phyloP scores from a whole-genome alignment of 1,140 invertebrate genomes.

The Drosophila pectinifera region DNA sequence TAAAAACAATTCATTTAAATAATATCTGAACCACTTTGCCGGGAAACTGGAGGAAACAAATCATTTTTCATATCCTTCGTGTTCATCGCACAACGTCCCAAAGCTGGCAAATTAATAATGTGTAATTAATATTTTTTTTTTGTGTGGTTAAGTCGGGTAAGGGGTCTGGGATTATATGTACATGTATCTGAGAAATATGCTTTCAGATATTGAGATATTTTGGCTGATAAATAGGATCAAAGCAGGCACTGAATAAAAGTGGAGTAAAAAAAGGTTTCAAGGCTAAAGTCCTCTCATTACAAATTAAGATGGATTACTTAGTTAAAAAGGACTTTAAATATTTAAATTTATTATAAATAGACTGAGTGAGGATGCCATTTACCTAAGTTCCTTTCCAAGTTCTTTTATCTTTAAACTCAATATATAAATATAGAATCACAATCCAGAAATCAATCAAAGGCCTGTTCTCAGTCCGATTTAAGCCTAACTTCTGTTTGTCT shows the following conservation, averaged over 20 bases:
- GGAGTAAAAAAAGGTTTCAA: background rate
- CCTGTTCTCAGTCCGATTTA: background rate
- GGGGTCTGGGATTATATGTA: background rate
- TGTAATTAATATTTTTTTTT: constrained; percentile 74
- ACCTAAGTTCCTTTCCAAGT: too few relatives aligned
- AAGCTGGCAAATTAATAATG: constrained; percentile 77
- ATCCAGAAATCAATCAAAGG: background rate
- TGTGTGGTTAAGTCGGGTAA: background rate
- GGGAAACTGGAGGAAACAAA: constrained; percentile 64
- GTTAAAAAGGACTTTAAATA: too few relatives aligned
- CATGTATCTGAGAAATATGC: constrained; percentile 4
- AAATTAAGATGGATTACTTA: too few relatives aligned
- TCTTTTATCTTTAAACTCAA: background rate
- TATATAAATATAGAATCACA: too few relatives aligned
- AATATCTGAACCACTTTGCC: constrained; percentile 71
- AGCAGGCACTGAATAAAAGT: background rate
- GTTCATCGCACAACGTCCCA: constrained; percentile 35
- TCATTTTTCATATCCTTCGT: constrained; percentile 77
- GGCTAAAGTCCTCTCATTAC: too few relatives aligned
- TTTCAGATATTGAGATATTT: constrained; percentile 19
- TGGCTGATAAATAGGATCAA: background rate
- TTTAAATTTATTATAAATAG: too few relatives aligned
- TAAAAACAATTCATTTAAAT: constrained; percentile 82
- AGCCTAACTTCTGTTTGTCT: constrained; percentile 11
- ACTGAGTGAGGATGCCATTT: too few relatives aligned